Percentiles rank a stretch among this genome's conserved stretches.
Conservation (phyloP, 2,888 invertebrate genomes). For the Apodemia hepburni region DNA sequence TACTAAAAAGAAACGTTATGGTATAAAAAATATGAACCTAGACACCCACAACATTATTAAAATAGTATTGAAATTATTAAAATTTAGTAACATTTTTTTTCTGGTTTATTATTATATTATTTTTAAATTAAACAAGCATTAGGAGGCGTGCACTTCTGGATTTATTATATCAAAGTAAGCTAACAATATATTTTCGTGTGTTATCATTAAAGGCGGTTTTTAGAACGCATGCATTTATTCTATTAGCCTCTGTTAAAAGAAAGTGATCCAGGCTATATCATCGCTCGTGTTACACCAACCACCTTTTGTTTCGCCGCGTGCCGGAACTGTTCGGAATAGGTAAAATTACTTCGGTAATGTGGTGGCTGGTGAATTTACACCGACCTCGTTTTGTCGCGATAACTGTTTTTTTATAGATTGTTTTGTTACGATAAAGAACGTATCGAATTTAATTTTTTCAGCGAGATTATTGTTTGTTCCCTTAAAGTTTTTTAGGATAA, state of each 20-base stretch:
- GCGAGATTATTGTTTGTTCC: neutral
- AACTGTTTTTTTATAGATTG: slow-evolving; percentile 1
- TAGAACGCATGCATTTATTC: neutral
- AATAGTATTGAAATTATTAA: too few species aligned
- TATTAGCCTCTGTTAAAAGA: neutral
- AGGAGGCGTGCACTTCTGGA: too few species aligned
- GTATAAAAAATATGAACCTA: too few species aligned
- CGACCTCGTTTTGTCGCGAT: slow-evolving; percentile 40
- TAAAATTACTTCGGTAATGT: slow-evolving; percentile 58
- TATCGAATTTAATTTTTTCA: neutral
- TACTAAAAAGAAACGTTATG: too few species aligned
- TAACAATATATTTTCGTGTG: too few species aligned
- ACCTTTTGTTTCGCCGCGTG: slow-evolving; percentile 53
- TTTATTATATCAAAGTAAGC: too few species aligned
- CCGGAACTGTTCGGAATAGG: slow-evolving; percentile 57
- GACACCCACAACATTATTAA: too few species aligned
- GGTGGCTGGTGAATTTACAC: slow-evolving; percentile 44
- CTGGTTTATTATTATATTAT: too few species aligned
- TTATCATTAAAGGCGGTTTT: neutral
- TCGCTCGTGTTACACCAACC: slow-evolving; percentile 53
- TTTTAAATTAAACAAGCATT: too few species aligned
- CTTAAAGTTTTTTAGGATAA: too few species aligned
- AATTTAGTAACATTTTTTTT: too few species aligned
- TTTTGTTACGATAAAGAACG: neutral
- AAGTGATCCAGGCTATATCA: slow-evolving; percentile 36